Base-by-base conservation (phyloP, 1,140 invertebrate species). In the Protaetia brevitarsis region DNA sequence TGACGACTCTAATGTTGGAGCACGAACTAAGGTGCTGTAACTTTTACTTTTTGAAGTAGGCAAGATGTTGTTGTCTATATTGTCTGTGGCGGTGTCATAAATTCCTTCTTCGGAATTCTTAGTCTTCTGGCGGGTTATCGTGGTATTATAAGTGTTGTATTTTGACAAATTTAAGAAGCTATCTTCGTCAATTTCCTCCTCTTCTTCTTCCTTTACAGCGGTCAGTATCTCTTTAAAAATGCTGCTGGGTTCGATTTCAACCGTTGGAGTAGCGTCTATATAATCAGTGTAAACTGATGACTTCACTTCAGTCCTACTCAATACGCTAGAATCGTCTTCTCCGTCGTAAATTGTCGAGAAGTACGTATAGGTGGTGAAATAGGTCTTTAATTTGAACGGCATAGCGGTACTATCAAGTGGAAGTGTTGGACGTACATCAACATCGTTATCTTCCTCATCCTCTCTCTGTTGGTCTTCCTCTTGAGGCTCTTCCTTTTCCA, bases 341-440 rank as follows among this genome's bases (percentile, higher is more conserved):
- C 88, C 90, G 68, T 92, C 89, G 73, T 92, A 92, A 65, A 94
- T 89, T 0, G 93, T 95, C 31, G 93, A 95, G 71, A 92, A 95
- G 74, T 94, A 95, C 0, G 93, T 95, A 71, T 93, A 95, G 0
- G 93, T 96, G 10, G 93, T 95, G 67, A 85, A 93, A 69, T 91
- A 91, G 1, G 91, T 94, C 80, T 92, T 92, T 1, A 89, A 78
- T 16, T 59, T 59, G 16, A 21, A 59, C 6, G 57, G 57, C 11
- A 19, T 1, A 13, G 13, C 11, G 1, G 41, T 19, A 51, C 71
- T 69, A 36, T 70, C 69, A 2, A 79, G 59, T 41, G 68, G 60
- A 21, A 74, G 74, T 5, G 73, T 79, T 41, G 77, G 67, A 41
- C 61, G 67, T 29, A 59, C 27, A 8, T 65, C 21, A 4, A 71